Base-by-base conservation (phyloP, 2,888 invertebrate species). In the Sinodicranocentrus sp. region DNA sequence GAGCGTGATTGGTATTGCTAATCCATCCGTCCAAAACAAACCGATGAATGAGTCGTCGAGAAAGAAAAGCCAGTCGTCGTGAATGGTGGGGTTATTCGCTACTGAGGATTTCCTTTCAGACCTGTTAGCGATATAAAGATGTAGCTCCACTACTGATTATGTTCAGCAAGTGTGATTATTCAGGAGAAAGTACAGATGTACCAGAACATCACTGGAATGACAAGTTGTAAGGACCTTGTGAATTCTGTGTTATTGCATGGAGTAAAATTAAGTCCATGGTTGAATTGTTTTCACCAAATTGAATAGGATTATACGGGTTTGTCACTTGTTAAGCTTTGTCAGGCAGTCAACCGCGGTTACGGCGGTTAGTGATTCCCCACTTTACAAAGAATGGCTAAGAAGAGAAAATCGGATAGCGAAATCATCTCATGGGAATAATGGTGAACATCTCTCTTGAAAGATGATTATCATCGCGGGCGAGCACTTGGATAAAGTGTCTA, bases 271-370 rank as follows among this genome's bases (percentile, higher is more conserved):
- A 59, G 59, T 39, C n/a, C 63, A 39, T 33, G 63, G 39, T 65
- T 65, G 33, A 65, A 65, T 39, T 65, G 63, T 65, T 65, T 59
- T 63, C 59, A 2, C 1, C 63, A 65, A 65, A 65, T 65, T 65
- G 39, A 65, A 17, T 65, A 17, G 33, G 39, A 65, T 65, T 13
- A 28, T 65, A 21, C 39, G 39, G 63, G 33, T 65, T 65, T 65
- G 39, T 39, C 39, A 28, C 39, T 39, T 65, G 39, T 59, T 65
- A 39, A 65, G 33, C 33, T 17, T 8, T 65, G 21, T 39, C 19
- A 65, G 13, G 5, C 23, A 25, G 17, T 65, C 39, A 17, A 19
- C 39, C 63, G 39, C 63, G 33, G 21, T 39, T 52, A n/a, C n/a
- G n/a, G n/a, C n/a, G n/a, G n/a, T 17, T 21, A 28, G 39, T 59